A percentile compares a stretch with the other conserved stretches of the same genome.
phyloP scores from a whole-genome alignment of 2,888 invertebrate species.

The Polydrusus cervinus region DNA sequence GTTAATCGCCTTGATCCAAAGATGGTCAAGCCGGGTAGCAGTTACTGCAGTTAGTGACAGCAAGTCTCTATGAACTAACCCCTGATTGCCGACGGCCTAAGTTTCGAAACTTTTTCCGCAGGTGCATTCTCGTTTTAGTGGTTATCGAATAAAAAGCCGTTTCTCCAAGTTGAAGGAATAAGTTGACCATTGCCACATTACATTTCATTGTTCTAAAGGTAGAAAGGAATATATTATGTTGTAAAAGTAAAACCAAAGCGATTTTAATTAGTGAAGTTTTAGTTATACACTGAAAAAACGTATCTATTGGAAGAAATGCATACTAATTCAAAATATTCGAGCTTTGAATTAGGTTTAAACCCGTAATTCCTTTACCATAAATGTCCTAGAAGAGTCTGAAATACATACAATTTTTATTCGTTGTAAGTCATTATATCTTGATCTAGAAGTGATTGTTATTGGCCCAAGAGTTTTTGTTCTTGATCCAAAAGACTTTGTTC shows the following conservation, averaged over 20 bases:
- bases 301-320: too few species aligned
- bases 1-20: slow-evolving; percentile 66
- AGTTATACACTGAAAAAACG: too few species aligned
- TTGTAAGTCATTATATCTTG: too few species aligned
- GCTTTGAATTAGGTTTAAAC: too few species aligned
- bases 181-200: slow-evolving; percentile 55
- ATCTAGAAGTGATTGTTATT: too few species aligned
- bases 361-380: too few species aligned
- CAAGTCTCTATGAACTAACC: slow-evolving; percentile 67
- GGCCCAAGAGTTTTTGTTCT: too few species aligned
- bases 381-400: too few species aligned
- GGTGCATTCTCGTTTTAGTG: slow-evolving; percentile 67
- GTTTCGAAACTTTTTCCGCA: slow-evolving; percentile 67
- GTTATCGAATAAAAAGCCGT: slow-evolving; percentile 69
- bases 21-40: slow-evolving; percentile 67
- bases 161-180: slow-evolving; percentile 68
- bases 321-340: too few species aligned
- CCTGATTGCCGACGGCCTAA: slow-evolving; percentile 64
- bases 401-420: too few species aligned
- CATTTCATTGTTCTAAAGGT: background rate
- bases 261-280: background rate
- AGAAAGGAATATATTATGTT: slow-evolving; percentile 9
- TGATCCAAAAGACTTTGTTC: too few species aligned
- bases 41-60: slow-evolving; percentile 60
- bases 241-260: background rate